Evolutionary conservation across 2,797 vertebrate genomes (phyloP).

Genomic region (Megalops cyprinoides): DNA sequence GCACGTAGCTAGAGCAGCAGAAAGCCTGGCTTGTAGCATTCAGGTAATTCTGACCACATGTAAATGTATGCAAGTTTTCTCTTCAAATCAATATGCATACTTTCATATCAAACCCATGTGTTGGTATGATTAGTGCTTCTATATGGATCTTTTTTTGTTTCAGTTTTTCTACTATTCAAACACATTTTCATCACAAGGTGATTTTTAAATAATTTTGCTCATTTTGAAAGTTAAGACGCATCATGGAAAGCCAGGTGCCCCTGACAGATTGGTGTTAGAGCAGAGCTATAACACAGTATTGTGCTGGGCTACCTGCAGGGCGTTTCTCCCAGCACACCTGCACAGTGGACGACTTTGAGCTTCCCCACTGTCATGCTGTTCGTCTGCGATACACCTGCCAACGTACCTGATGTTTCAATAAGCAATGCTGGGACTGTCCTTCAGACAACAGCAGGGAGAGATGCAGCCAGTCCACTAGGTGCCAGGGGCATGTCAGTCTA

Average conservation of each 20-base stretch:
- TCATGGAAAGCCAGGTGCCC: constrained; percentile 1
- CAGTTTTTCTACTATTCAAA: constrained; percentile 1
- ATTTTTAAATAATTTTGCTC: background rate
- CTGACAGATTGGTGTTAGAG: background rate
- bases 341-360: background rate
- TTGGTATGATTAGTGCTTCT: background rate
- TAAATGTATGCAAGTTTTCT: constrained; percentile 33
- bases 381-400: background rate
- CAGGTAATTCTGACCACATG: constrained; percentile 25
- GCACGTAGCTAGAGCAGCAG: background rate
- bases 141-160: constrained; percentile 1
- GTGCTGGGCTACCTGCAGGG: background rate
- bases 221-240: background rate
- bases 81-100: constrained; percentile 7
- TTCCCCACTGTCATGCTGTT: background rate
- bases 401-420: background rate
- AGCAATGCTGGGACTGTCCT: background rate
- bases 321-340: background rate
- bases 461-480: too few species aligned
- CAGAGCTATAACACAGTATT: background rate
- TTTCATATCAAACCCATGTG: constrained; percentile 37
- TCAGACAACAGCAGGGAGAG: background rate
- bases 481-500: background rate
- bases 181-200: background rate
- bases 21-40: constrained; percentile 26